Conservation (phyloP, 2,113 vertebrate species). For the Microcebus ravelobensis region DNA sequence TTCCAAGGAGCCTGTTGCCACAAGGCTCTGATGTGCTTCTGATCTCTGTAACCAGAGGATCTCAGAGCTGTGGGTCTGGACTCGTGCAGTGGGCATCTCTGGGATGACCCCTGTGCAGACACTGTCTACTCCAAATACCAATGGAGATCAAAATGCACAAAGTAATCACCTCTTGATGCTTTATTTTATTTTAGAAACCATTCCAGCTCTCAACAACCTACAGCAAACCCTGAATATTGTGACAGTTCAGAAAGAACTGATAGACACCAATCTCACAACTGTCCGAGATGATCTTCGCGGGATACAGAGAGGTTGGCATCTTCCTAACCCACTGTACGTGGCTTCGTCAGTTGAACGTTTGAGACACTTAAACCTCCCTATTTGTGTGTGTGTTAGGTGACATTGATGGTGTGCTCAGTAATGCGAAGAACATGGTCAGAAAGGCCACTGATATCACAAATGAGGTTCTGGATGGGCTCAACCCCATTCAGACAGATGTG, state of each 20-base stretch:
- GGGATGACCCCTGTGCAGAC: neutral
- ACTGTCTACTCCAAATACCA: neutral
- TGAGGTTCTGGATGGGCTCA: conserved; percentile 86
- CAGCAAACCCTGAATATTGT: conserved; percentile 84
- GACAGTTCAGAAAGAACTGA: conserved; percentile 85
- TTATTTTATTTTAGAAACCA: conserved; percentile 82
- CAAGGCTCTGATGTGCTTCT: neutral
- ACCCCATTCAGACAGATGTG: conserved; percentile 88
- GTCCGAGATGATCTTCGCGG: conserved; percentile 82
- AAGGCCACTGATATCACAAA: conserved; percentile 84
- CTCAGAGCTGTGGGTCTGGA: neutral
- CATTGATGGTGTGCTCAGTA: conserved; percentile 83
- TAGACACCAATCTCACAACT: conserved; percentile 85
- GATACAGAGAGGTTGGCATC: conserved; percentile 88
- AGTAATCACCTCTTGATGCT: neutral
- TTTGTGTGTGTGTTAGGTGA: conserved; percentile 86
- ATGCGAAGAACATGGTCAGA: conserved; percentile 86
- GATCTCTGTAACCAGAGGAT: neutral
- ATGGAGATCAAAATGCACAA: neutral
- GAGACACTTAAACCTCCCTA: neutral
- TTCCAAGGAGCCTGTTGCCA: neutral
- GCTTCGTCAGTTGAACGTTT: neutral
- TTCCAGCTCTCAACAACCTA: conserved; percentile 82
- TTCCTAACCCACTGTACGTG: neutral
- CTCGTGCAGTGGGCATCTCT: neutral